Conservation (phyloP, 1,140 invertebrate genomes). For the Atta texana region DNA sequence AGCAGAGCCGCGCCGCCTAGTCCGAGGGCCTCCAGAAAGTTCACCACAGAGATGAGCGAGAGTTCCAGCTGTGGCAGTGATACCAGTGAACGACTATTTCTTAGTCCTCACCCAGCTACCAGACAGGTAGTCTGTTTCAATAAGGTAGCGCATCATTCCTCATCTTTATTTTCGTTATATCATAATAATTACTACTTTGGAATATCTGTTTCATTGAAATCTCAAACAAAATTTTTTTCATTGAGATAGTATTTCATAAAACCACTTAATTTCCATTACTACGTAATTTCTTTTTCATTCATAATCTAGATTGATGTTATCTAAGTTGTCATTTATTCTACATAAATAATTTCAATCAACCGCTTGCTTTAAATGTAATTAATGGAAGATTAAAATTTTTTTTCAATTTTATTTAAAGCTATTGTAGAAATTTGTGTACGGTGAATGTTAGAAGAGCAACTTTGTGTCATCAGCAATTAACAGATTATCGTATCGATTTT, state of each 20-base stretch:
- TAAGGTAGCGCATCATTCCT: constrained; percentile 83
- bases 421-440: neutral
- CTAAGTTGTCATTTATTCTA: neutral
- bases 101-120: constrained; percentile 87
- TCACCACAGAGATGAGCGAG: constrained; percentile 91
- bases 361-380: neutral
- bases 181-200: neutral
- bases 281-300: neutral
- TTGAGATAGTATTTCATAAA: neutral
- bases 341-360: neutral
- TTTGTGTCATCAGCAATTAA: neutral
- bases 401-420: neutral
- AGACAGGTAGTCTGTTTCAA: constrained; percentile 87
- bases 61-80: constrained; percentile 94
- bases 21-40: constrained; percentile 90
- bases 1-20: constrained; percentile 90
- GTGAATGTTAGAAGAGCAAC: neutral
- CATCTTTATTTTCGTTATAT: constrained; percentile 63
- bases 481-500: constrained; percentile 55
- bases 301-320: neutral
- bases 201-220: neutral
- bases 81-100: constrained; percentile 91
- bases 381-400: neutral
- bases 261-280: neutral
- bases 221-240: neutral